Evolutionary conservation across 2,113 vertebrate species (phyloP).

Genomic region (Oryzias celebensis): DNA sequence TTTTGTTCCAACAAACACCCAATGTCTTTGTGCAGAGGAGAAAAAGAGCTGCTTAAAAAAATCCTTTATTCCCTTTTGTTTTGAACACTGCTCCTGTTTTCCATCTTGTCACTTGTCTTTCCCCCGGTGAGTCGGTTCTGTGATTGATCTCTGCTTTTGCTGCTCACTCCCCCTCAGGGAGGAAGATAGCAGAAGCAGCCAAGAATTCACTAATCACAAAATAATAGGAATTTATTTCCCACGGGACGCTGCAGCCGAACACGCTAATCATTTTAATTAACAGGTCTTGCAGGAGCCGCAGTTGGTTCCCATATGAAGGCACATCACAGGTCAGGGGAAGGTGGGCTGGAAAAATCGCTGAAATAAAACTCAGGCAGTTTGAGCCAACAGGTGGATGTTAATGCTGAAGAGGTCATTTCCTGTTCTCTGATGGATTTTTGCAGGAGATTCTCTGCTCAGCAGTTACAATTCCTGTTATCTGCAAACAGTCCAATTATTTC

Average conservation of each 20-base stretch:
- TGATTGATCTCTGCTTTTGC: not conserved
- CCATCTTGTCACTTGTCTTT: not conserved
- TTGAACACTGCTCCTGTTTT: not conserved
- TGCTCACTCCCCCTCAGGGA: not conserved
- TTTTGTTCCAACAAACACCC: too few relatives aligned
- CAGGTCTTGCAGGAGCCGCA: not conserved
- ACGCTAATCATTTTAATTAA: not conserved
- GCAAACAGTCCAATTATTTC: too few relatives aligned
- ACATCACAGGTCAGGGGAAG: not conserved
- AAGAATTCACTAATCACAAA: not conserved
- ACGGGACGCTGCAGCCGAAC: not conserved
- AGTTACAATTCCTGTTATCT: too few relatives aligned
- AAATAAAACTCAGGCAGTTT: not conserved
- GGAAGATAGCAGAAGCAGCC: not conserved
- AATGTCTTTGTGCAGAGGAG: too few relatives aligned
- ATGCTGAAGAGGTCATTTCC: too few relatives aligned
- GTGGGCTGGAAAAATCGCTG: not conserved
- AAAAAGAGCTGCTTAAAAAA: too few relatives aligned
- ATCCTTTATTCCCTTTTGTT: not conserved
- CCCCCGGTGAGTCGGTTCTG: not conserved
- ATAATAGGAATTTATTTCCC: not conserved
- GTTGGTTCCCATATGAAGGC: not conserved
- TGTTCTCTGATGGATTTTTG: too few relatives aligned
- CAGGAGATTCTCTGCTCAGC: too few relatives aligned
- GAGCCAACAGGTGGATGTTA: not conserved